These are phyloP conservation scores for Halictus rubicundus DNA, from an alignment of 1,140 invertebrate species.

Conservation along the genomic window DNA sequence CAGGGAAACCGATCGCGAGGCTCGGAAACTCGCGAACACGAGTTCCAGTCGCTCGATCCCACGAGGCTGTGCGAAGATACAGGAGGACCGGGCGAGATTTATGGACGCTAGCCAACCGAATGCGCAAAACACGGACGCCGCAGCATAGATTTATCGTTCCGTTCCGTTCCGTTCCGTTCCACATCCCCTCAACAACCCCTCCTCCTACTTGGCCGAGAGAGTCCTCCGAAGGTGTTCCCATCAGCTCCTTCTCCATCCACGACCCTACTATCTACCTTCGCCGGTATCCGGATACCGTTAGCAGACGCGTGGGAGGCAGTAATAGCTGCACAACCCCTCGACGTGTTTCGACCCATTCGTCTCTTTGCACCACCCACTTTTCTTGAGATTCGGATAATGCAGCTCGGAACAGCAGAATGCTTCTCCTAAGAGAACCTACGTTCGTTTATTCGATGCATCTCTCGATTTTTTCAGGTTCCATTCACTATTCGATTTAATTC, in stretches of 20 bases:
- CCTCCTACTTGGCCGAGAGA: not conserved
- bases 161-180: constrained; percentile 54
- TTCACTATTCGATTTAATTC: no score
- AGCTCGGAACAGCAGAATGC: no score
- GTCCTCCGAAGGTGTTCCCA: constrained; percentile 9
- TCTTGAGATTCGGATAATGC: no score
- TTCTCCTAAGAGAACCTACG: no score
- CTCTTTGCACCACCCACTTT: no score
- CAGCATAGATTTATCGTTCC: constrained; percentile 69
- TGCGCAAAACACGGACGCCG: constrained; percentile 71
- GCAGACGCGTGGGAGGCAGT: no score
- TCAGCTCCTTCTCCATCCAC: not conserved
- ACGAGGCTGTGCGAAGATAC: constrained; percentile 44
- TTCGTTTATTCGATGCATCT: no score
- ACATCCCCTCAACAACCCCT: constrained; percentile 27
- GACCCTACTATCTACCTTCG: no score
- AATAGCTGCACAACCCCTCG: no score
- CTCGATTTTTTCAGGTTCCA: no score
- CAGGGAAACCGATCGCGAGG: not conserved
- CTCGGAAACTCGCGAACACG: not conserved
- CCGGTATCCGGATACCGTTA: no score
- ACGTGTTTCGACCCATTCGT: no score
- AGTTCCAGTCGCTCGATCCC: constrained; percentile 8
- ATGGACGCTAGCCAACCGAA: constrained; percentile 68
- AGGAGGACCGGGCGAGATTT: constrained; percentile 59